Conservation (phyloP, 2,888 invertebrate species). For the Meteorus colon region DNA sequence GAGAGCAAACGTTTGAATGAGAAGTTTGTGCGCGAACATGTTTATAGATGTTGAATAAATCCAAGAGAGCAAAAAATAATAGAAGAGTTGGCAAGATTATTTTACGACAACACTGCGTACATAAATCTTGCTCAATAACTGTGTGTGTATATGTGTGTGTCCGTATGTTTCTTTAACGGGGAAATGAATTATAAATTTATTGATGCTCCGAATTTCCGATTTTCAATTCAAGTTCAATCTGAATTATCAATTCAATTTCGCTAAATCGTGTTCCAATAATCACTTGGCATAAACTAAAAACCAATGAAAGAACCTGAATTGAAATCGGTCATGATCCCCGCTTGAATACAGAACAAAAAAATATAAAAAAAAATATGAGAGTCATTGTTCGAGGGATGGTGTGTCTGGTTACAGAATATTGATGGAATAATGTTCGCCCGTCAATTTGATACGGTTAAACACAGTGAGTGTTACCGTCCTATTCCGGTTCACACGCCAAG, state of each 20-base stretch:
- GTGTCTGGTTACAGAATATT: slow-evolving; percentile 74
- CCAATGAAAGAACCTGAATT: slow-evolving; percentile 2
- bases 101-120: slow-evolving; percentile 4
- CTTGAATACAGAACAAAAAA: slow-evolving; percentile 38
- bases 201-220: neutral
- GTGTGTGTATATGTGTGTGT: neutral
- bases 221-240: slow-evolving; percentile 4
- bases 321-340: neutral
- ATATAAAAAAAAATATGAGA: slow-evolving; percentile 45
- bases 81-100: neutral
- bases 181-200: neutral
- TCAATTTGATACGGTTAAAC: slow-evolving; percentile 72
- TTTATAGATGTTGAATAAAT: slow-evolving; percentile 12
- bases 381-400: slow-evolving; percentile 72
- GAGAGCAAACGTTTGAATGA: slow-evolving; percentile 17
- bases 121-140: neutral
- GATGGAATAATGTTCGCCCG: slow-evolving; percentile 73
- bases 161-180: neutral
- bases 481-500: slow-evolving; percentile 70
- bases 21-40: slow-evolving; percentile 7
- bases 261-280: neutral
- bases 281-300: neutral
- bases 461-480: slow-evolving; percentile 71
- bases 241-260: neutral
- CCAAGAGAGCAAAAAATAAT: neutral